Base-by-base conservation (phyloP, 2,797 vertebrate genomes). In the Mus caroli region DNA sequence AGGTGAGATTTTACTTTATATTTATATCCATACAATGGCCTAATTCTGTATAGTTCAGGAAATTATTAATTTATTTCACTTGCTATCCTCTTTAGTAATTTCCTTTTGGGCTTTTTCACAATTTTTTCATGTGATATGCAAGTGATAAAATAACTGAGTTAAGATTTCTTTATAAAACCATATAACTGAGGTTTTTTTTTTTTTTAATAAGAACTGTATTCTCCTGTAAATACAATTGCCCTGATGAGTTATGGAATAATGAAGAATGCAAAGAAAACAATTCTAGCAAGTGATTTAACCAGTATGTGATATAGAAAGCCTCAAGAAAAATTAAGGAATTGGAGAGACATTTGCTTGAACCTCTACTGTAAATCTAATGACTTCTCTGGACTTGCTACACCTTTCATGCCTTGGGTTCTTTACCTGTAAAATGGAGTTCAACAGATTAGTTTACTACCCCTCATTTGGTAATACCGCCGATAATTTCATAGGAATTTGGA, bases 301-400 rank as follows among this genome's bases (percentile, higher is more conserved):
- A 89, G 40, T 50, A 9, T 60, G 71, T 92, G 28, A 12, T 90
- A 58, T 15, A 67, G 87, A 80, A 67, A 60, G 73, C 3, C 12
- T 14, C 22, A 67, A 75, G 60, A 89, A 17, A 76, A 28, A 1
- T 69, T 71, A 93, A 93, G 28, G 22, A 86, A 80, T 11, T 75
- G 6, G 80, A 89, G 43, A 87, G 6, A 97, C 89, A n/a, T 88
- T 46, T 78, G 43, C 31, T 90, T 87, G 37, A 94, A 90, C 77
- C 28, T 31, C 26, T 92, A 15, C 13, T 93, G 3, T 86, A 43
- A 94, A 3, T 92, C 40, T 82, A 60, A 79, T 69, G 28, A 83
- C 4, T 19, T 85, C 52, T 37, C 22, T 43, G 37, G 34, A 15
- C 8, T 84, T 75, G 13, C 54, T 40, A 75, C 67, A 80, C 13